A percentile compares a stretch with the other conserved stretches of the same genome.
phyloP scores from a whole-genome alignment of 2,797 vertebrate species.

The Clarias fuscus region DNA sequence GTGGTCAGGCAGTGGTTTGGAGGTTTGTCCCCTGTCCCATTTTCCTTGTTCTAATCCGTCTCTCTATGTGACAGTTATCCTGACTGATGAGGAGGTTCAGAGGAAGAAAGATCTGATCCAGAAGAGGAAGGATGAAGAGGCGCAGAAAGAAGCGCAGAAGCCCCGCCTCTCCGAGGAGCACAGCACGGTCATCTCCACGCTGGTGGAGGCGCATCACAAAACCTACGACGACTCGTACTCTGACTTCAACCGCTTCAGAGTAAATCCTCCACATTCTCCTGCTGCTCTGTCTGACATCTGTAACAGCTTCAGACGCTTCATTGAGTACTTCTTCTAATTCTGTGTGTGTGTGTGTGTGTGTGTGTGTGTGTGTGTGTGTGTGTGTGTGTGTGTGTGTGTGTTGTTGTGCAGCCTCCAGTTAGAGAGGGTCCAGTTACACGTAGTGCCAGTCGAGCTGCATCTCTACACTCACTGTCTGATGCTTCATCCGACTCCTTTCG shows the following conservation, averaged over 20 bases:
- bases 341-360: conserved; percentile 35
- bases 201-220: conserved; percentile 93
- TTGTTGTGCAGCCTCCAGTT: conserved; percentile 87
- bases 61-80: conserved; percentile 80
- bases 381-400: conserved; percentile 51
- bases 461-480: conserved; percentile 80
- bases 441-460: conserved; percentile 71
- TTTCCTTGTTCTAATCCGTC: too few species aligned
- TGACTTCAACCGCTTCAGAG: conserved; percentile 91
- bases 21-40: background rate
- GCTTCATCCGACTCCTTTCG: conserved; percentile 82
- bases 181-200: conserved; percentile 79
- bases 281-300: background rate
- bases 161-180: conserved; percentile 89
- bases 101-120: conserved; percentile 94
- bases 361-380: conserved; percentile 22
- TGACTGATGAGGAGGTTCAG: conserved; percentile 97
- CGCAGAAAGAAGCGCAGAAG: conserved; percentile 81
- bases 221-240: conserved; percentile 93
- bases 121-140: conserved; percentile 94
- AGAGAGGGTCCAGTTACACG: conserved; percentile 67
- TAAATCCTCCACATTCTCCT: conserved; percentile 54
- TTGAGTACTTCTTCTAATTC: background rate
- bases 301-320: background rate
- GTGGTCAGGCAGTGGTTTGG: background rate